A percentile compares a stretch with the other conserved stretches of the same genome.
Evolutionary conservation across 2,113 vertebrate species (phyloP).

Genomic region (Lagenorhynchus albirostris): DNA sequence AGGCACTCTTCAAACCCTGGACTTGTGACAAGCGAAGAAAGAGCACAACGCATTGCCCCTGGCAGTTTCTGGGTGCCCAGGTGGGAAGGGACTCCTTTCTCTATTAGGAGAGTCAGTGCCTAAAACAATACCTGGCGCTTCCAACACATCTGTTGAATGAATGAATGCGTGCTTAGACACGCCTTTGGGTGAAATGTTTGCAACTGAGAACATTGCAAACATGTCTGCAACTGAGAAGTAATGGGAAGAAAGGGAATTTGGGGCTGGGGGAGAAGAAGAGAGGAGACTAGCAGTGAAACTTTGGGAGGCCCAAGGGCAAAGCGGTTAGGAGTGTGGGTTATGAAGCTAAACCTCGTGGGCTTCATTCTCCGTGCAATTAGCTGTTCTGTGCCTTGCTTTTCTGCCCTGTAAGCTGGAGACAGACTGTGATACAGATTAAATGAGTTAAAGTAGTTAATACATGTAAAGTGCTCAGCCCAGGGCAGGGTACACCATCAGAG

Average conservation of each 20-base stretch:
- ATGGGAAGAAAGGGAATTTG: background rate
- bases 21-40: background rate
- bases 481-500: background rate
- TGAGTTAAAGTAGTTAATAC: background rate
- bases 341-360: background rate
- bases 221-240: background rate
- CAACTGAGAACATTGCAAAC: background rate
- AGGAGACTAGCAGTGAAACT: rapidly evolving
- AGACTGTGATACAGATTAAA: background rate
- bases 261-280: no score
- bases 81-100: background rate
- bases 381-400: background rate
- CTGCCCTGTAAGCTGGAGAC: background rate
- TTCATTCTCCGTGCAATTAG: background rate
- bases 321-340: background rate
- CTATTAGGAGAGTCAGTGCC: background rate
- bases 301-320: background rate
- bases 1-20: background rate
- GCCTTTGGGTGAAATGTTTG: background rate
- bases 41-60: background rate
- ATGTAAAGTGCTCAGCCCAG: background rate
- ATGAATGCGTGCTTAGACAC: background rate
- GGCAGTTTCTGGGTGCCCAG: background rate
- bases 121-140: background rate
- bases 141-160: background rate